phyloP scores from a whole-genome alignment of 2,888 invertebrate species.

The Stenurella melanura region DNA sequence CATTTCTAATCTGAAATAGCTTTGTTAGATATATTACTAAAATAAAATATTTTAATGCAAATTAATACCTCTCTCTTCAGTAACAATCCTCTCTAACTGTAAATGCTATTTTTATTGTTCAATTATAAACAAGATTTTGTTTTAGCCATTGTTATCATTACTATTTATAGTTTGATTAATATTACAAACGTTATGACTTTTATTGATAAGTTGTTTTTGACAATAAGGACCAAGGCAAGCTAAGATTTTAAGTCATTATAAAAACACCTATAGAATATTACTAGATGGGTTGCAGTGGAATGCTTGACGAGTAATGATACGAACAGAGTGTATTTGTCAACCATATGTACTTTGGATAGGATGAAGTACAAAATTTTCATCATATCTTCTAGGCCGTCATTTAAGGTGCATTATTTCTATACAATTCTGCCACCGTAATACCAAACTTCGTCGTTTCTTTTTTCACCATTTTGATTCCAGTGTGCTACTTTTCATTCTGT shows the following conservation, averaged over 20 bases:
- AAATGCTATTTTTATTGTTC: conserved; percentile 26
- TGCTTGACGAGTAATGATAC: too few relatives aligned
- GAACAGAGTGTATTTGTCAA: too few relatives aligned
- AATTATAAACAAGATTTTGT: conserved; percentile 37
- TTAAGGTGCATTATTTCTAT: too few relatives aligned
- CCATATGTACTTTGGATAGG: too few relatives aligned
- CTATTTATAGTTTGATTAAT: conserved; percentile 7
- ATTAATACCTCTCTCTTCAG: conserved; percentile 9
- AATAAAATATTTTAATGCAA: not conserved
- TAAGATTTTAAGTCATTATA: not conserved
- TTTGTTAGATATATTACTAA: not conserved
- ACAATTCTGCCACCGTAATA: too few relatives aligned
- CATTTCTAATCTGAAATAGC: conserved; percentile 50
- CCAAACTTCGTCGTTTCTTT: too few relatives aligned
- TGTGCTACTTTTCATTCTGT: too few relatives aligned
- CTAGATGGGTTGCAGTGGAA: not conserved
- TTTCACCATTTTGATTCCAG: too few relatives aligned
- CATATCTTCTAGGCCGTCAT: too few relatives aligned
- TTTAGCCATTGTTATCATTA: conserved; percentile 33
- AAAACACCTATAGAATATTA: not conserved
- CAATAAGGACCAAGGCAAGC: not conserved
- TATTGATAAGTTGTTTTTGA: conserved; percentile 8
- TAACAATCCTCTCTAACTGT: conserved; percentile 28
- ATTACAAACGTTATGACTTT: conserved; percentile 11
- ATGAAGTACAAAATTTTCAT: too few relatives aligned